Percentiles rank a stretch among this genome's conserved stretches.
phyloP scores from a whole-genome alignment of 2,888 invertebrate genomes.

The Pegoplata infirma region DNA sequence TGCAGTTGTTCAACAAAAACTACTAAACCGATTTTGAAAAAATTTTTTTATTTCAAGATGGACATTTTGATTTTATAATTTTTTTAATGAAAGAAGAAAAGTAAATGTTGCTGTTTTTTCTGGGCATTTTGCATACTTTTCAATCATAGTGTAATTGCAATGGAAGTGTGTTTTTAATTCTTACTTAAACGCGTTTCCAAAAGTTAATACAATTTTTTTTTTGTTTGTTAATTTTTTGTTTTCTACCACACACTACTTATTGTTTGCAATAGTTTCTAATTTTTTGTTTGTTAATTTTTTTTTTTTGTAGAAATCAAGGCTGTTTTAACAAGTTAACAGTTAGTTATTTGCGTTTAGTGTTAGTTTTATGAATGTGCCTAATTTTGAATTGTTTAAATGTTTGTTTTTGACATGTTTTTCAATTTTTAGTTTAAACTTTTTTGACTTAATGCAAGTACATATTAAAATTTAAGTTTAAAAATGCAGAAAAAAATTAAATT shows the following conservation, averaged over 20 bases:
- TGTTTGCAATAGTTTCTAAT: not conserved
- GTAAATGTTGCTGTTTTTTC: no score
- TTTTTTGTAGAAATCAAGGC: conserved; percentile 23
- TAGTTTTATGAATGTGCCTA: not conserved
- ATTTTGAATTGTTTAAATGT: not conserved
- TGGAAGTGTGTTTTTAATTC: conserved; percentile 53
- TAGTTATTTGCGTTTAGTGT: not conserved
- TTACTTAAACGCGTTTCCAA: conserved; percentile 35
- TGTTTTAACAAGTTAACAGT: conserved; percentile 5
- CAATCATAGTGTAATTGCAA: not conserved
- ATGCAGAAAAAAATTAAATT: no score
- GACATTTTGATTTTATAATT: no score
- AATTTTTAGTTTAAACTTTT: no score
- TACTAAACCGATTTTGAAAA: no score
- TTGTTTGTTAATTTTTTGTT: not conserved
- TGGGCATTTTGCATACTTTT: not conserved
- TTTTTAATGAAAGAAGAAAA: no score
- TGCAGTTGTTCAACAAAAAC: no score
- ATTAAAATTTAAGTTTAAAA: no score
- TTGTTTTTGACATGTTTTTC: no score
- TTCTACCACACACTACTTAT: not conserved
- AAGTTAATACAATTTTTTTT: not conserved
- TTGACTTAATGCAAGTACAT: no score
- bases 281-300: not conserved
- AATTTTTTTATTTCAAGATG: no score